Base-by-base conservation (phyloP, 2,797 vertebrate genomes). In the Clarias laeviceps region DNA sequence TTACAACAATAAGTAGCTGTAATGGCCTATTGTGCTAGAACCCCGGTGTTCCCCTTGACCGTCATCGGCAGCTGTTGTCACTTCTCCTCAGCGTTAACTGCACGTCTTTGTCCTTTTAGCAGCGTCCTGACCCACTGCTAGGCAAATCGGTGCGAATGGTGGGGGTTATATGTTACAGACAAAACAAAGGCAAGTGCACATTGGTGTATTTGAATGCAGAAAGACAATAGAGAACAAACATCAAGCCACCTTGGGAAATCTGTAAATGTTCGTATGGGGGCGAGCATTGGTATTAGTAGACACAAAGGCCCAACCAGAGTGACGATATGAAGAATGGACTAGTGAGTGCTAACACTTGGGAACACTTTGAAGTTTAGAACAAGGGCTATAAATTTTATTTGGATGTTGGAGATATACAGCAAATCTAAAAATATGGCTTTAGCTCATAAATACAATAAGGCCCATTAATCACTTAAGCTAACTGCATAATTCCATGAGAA, bases 31-130 rank as follows among this genome's bases (percentile, higher is more conserved):
- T 80, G 80, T 77, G 73, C 70, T 82, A 27, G 82, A 87, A 77
- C 89, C 69, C 80, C 37, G 14, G 68, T 32, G 56, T 72, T 76
- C 81, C 87, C 73, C 70, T 81, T 88, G 88, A 88, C 86, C 88
- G 84, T 89, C 83, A 70, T 84, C 70, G 76, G 78, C 83, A 84
- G 87, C 86, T 83, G 84, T 88, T 88, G 87, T 89, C 86, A 90
- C 82, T 56, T 86, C 80, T 85, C 73, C 64, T 78, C 57, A 73
- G 32, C 72, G 77, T 87, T 85, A 89, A 88, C 86, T 87, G 59
- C 66, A 72, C 32, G 37, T 87, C 76, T 88, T 90, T 91, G 89
- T 91, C 84, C 85, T 82, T 80, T 24, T 12, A 37, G 61, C 86
- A 86, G 83, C 40, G 17, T 83, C 74, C 74, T 87, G 80, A 84